Evolutionary conservation across 2,113 vertebrate genomes (phyloP).

Genomic region (Siniperca knerii): DNA sequence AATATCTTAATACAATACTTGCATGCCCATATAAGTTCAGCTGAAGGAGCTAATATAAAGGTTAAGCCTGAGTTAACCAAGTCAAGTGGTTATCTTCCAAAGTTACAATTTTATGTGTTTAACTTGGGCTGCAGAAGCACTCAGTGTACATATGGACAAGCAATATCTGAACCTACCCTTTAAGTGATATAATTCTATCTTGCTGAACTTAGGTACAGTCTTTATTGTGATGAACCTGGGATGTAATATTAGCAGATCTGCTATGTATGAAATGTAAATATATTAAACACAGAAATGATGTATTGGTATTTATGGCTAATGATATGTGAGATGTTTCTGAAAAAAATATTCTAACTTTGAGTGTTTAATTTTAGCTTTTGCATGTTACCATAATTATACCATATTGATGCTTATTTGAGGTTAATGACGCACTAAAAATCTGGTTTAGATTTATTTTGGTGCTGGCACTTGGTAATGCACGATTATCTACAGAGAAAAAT

Average conservation of each 20-base stretch:
- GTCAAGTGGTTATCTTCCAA: background rate
- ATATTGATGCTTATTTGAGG: conserved; percentile 43
- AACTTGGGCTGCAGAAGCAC: background rate
- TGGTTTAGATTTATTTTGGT: conserved; percentile 46
- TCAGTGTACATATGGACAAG: background rate
- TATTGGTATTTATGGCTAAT: background rate
- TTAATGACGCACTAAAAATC: conserved; percentile 49
- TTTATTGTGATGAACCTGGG: background rate
- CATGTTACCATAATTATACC: conserved; percentile 38
- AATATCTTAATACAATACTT: too few species aligned
- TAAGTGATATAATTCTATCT: background rate
- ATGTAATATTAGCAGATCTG: background rate
- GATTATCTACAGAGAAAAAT: conserved; percentile 24
- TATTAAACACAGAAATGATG: background rate
- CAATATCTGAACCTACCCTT: too few species aligned
- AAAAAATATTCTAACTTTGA: background rate
- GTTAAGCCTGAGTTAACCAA: background rate
- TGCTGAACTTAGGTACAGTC: background rate
- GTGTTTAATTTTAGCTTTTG: conserved; percentile 35
- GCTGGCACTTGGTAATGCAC: conserved; percentile 17
- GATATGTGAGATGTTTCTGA: background rate
- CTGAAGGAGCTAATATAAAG: background rate
- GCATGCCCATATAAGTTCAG: background rate
- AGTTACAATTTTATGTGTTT: background rate
- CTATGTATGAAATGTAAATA: background rate